phyloP scores from a whole-genome alignment of 1,140 invertebrate genomes.

The Camponotus vicinus region DNA sequence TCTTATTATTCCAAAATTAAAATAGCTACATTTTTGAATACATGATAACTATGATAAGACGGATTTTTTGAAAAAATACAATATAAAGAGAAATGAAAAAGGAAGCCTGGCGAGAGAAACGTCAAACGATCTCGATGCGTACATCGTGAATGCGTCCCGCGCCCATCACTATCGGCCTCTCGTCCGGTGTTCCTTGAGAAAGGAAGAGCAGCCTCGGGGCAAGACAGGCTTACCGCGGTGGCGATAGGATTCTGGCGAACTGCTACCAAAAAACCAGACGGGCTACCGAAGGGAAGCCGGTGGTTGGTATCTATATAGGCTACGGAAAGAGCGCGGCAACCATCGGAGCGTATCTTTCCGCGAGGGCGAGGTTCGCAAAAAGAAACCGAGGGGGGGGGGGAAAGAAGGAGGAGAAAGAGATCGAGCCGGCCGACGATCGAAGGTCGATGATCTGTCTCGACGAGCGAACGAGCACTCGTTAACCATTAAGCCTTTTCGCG shows the following conservation, averaged over 20 bases:
- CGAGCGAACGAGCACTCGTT: constrained; percentile 57
- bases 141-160: constrained; percentile 29
- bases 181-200: constrained; percentile 74
- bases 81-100: neutral
- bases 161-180: constrained; percentile 58
- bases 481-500: constrained; percentile 51
- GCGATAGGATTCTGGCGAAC: constrained; percentile 76
- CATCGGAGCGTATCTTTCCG: constrained; percentile 52
- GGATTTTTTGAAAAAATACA: neutral
- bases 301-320: constrained; percentile 72
- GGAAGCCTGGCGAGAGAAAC: neutral
- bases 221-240: constrained; percentile 68
- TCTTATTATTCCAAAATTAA: neutral
- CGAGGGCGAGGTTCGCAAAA: constrained; percentile 41
- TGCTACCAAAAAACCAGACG: constrained; percentile 84
- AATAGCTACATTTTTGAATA: neutral
- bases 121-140: neutral
- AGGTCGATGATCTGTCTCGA: constrained; percentile 61
- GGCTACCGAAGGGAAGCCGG: constrained; percentile 81
- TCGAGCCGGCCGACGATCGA: constrained; percentile 43
- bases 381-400: constrained; percentile 7
- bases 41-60: neutral
- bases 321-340: constrained; percentile 49
- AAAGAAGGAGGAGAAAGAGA: neutral
- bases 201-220: constrained; percentile 77